Conservation (phyloP, 2,888 invertebrate species). For the Polydesmus complanatus region DNA sequence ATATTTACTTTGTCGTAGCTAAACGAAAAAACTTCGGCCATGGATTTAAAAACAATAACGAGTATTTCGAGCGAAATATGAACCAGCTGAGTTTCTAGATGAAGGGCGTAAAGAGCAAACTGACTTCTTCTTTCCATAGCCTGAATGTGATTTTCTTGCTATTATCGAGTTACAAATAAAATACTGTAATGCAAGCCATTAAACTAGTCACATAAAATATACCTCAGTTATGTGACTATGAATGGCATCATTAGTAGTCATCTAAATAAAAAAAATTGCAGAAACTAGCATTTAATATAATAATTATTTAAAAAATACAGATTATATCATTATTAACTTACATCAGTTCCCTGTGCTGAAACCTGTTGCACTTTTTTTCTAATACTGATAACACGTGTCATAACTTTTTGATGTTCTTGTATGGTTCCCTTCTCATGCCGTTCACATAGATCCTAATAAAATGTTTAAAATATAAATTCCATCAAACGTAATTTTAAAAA, state of each 20-base stretch:
- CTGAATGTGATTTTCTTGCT: slow-evolving; percentile 33
- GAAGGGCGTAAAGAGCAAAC: slow-evolving; percentile 34
- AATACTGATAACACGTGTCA: slow-evolving; percentile 12
- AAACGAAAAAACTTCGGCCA: slow-evolving; percentile 19
- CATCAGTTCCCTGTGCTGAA: slow-evolving; percentile 6
- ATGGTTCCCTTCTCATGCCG: slow-evolving; percentile 15
- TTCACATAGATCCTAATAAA: slow-evolving; percentile 15
- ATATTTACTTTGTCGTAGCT: slow-evolving; percentile 19
- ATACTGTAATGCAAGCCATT: neutral
- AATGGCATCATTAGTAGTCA: slow-evolving; percentile 6
- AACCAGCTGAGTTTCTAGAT: slow-evolving; percentile 35
- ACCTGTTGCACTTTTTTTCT: slow-evolving; percentile 14
- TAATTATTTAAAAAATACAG: neutral
- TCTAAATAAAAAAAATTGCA: neutral
- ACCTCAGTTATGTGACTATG: slow-evolving; percentile 14
- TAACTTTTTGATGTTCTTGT: slow-evolving; percentile 16
- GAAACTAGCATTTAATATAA: too few relatives aligned
- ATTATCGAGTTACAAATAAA: neutral
- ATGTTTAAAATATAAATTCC: too few relatives aligned
- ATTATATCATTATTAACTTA: neutral
- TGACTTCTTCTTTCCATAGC: slow-evolving; percentile 34
- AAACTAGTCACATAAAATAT: neutral
- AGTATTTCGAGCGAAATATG: slow-evolving; percentile 30
- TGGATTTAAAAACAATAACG: slow-evolving; percentile 20
- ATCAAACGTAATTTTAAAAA: neutral